Base-by-base conservation (phyloP, 2,113 vertebrate species). In the Hemiprocne comata region DNA sequence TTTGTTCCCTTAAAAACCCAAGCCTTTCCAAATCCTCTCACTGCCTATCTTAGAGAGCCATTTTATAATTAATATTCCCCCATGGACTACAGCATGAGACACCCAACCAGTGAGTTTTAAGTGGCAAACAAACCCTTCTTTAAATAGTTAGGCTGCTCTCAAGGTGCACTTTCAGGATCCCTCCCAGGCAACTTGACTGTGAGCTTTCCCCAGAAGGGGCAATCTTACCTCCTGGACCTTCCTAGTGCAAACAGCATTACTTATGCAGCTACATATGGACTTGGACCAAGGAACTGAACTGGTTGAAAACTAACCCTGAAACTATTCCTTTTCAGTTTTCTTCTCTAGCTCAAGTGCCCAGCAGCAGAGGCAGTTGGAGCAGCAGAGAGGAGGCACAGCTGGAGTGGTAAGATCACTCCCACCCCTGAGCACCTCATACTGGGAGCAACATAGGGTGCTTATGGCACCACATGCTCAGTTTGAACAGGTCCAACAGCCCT, bases 301-400 rank as follows among this genome's bases (percentile, higher is more conserved):
- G 23, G 58, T 17, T 87, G 40, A 80, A 72, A 76, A 79, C 57
- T 40, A 58, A 51, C 31, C 38, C 33, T 2, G 0, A 40, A 44
- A 51, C 42, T 4, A 73, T 4, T 44, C 18, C 36, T 62, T 44
- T 87, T 42, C 60, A 26, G 19, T 55, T 71, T 73, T 57, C 34
- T 67, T 34, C 79, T 50, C n/a, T 18, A 71, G 66, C 51, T 65
- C 25, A 36, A 64, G 75, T 5, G 44, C 62, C 16, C 74, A 74
- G 55, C 21, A 62, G 53, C 60, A 28, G 2, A 11, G 69, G 34
- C 58, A 51, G 75, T 2, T 73, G 33, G 13, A 46, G 73, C 19
- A 60, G 74, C 29, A 29, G 38, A 36, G 0, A 1, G 70, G 31
- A 71, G 53, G 74, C 33, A 29, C 0, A 0, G n/a, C 0, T 54